phyloP scores from a whole-genome alignment of 2,113 vertebrate species.

The Tretioscincus oriximinensis region DNA sequence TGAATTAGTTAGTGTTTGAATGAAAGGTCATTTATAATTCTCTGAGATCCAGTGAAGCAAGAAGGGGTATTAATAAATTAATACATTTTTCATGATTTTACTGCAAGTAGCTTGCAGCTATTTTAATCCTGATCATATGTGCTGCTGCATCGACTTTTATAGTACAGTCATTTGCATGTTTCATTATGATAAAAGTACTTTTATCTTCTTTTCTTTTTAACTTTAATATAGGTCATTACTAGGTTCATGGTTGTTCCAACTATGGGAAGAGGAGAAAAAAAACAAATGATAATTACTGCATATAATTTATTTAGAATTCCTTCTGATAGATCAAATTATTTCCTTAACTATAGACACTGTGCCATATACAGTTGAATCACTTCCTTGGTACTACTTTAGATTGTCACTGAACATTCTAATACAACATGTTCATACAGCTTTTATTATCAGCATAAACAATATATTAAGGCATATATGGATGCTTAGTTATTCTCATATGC shows the following conservation, averaged over 20 bases:
- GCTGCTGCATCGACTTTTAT: neutral
- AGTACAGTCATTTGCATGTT: neutral
- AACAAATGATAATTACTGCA: neutral
- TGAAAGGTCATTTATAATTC: too few relatives aligned
- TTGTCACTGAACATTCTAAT: neutral
- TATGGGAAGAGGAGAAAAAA: neutral
- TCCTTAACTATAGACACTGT: neutral
- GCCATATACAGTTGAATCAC: neutral
- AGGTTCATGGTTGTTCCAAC: neutral
- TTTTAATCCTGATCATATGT: too few relatives aligned
- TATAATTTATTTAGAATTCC: neutral
- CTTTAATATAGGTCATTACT: neutral
- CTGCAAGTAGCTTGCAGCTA: too few relatives aligned
- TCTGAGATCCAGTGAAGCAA: too few relatives aligned
- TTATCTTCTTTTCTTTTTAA: too few relatives aligned
- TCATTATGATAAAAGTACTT: neutral
- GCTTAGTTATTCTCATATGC: neutral
- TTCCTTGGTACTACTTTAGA: neutral
- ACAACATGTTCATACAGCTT: neutral
- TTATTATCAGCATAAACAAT: slow-evolving; percentile 2
- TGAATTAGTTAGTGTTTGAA: too few relatives aligned
- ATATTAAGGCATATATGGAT: neutral
- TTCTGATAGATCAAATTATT: neutral
- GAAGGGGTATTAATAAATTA: too few relatives aligned
- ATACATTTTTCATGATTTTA: too few relatives aligned